Conservation (phyloP, 2,888 invertebrate species). For the Melinaea marsaeus region DNA sequence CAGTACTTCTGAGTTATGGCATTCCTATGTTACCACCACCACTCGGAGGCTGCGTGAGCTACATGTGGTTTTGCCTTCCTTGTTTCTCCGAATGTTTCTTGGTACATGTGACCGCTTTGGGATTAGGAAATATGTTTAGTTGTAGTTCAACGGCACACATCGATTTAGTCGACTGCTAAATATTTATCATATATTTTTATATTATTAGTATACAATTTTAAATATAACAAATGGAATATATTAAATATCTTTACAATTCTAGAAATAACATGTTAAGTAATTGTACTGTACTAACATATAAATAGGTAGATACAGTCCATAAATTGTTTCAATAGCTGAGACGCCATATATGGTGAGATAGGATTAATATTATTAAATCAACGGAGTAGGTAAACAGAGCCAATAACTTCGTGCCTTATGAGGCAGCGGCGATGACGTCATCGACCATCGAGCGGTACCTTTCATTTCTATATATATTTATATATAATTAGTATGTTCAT, state of each 20-base stretch:
- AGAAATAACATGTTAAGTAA: too few relatives aligned
- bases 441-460: conserved; percentile 32
- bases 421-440: conserved; percentile 45
- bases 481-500: background rate
- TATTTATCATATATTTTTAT: too few relatives aligned
- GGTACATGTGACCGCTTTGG: conserved; percentile 53
- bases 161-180: conserved; percentile 3
- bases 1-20: conserved; percentile 75
- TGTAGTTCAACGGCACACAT: conserved; percentile 11
- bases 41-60: conserved; percentile 67
- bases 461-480: conserved; percentile 30
- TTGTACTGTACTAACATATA: background rate
- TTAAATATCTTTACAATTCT: too few relatives aligned
- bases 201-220: too few relatives aligned
- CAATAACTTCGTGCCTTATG: conserved; percentile 38
- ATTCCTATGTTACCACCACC: conserved; percentile 73
- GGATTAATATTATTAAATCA: conserved; percentile 28
- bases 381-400: conserved; percentile 32
- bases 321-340: conserved; percentile 7
- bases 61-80: conserved; percentile 60
- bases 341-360: conserved; percentile 15
- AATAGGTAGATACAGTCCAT: conserved; percentile 11
- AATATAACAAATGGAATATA: too few relatives aligned
- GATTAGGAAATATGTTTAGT: conserved; percentile 43
- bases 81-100: conserved; percentile 53